Evolutionary conservation across 2,888 invertebrate species (phyloP), one percentile per base, ranked within the genome.

Genomic region (Therioaphis trifolii): DNA sequence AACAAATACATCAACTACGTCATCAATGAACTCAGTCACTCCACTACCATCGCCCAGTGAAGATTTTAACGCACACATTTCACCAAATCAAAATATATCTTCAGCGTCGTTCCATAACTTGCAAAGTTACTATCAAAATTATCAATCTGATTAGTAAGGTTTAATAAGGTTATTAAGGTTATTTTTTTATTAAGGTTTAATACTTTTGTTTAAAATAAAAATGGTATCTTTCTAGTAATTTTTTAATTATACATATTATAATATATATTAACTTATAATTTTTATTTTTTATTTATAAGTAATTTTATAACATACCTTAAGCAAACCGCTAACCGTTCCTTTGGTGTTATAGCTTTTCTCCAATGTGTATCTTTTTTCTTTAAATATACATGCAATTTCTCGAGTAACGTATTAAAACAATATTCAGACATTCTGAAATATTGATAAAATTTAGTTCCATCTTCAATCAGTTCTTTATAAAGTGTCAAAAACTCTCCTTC

Each of bases 401-500:
- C 43, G 11, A 43, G 43, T 43, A n/a, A n/a, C n/a, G n/a, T n/a
- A n/a, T n/a, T n/a, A n/a, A n/a, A n/a, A n/a, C n/a, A n/a, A n/a
- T n/a, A n/a, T n/a, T n/a, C n/a, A n/a, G n/a, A n/a, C n/a, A n/a
- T n/a, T n/a, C n/a, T n/a, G n/a, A n/a, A n/a, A n/a, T n/a, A n/a
- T n/a, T n/a, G n/a, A n/a, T n/a, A n/a, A n/a, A n/a, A n/a, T n/a
- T n/a, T n/a, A n/a, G n/a, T n/a, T n/a, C n/a, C n/a, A n/a, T n/a
- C n/a, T n/a, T n/a, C n/a, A n/a, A n/a, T n/a, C n/a, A n/a, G n/a
- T n/a, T n/a, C 55, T 74, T 21, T 74, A 74, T 1, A 74, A n/a
- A n/a, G 40, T 40, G 74, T 74, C 74, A 40, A 74, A 4, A 55
- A 74, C 7, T 74, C 74, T 74, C 55, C 52, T 74, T 74, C 74